Conservation (phyloP, 2,113 vertebrate species). For the Amazona guildingii region DNA sequence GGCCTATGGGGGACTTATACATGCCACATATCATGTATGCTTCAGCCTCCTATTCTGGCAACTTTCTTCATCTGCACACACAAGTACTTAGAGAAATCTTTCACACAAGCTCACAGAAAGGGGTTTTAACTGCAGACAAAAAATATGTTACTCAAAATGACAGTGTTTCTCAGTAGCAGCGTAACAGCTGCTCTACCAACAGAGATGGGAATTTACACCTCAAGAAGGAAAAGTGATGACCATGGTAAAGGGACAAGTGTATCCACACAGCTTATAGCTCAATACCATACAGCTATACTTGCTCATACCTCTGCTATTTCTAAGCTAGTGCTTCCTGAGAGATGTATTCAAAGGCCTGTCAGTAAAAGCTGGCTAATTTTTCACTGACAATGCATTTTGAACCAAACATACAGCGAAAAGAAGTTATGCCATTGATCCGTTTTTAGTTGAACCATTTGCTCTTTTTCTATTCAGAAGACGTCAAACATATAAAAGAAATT, state of each 20-base stretch:
- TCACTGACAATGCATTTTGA: neutral
- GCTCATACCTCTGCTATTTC: neutral
- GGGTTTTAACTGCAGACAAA: neutral
- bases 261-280: neutral
- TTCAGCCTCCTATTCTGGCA: neutral
- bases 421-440: neutral
- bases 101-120: neutral
- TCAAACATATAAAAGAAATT: neutral
- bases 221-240: neutral
- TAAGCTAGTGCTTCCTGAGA: accelerated
- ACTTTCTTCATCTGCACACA: neutral
- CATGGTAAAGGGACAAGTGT: accelerated
- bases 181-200: neutral
- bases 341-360: neutral
- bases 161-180: neutral
- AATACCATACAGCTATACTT: neutral
- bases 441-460: neutral
- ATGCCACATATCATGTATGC: neutral
- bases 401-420: neutral
- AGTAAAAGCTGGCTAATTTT: neutral
- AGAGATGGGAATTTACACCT: neutral
- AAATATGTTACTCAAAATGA: neutral
- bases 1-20: neutral
- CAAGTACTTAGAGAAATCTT: neutral
- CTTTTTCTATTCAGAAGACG: neutral